phyloP scores from a whole-genome alignment of 2,888 invertebrate species.

The Pseudolycoriella hygida region DNA sequence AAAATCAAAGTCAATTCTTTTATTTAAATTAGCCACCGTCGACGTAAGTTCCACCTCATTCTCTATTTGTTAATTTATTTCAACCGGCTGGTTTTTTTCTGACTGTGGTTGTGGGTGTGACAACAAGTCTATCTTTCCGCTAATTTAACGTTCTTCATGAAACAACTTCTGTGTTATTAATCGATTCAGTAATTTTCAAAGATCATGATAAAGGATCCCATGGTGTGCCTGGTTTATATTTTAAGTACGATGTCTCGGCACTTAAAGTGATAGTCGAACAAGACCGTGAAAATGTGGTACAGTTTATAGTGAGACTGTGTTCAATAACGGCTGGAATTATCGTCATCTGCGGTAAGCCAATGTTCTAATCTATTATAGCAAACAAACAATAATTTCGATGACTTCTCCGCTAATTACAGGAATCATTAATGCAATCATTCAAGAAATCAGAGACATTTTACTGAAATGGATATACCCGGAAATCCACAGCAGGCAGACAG shows the following conservation, averaged over 20 bases:
- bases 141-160: no score
- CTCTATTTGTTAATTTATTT: no score
- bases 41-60: no score
- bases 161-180: no score
- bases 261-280: slow-evolving; percentile 69
- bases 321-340: slow-evolving; percentile 87
- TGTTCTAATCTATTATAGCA: background rate
- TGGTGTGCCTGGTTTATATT: slow-evolving; percentile 85
- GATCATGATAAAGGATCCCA: slow-evolving; percentile 62
- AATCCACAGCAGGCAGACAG: background rate
- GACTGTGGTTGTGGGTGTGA: no score
- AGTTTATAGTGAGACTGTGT: slow-evolving; percentile 75
- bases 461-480: background rate
- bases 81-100: no score
- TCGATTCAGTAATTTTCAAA: slow-evolving; percentile 6
- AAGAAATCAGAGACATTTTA: background rate
- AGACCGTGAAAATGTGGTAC: slow-evolving; percentile 55
- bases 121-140: no score
- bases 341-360: slow-evolving; percentile 48
- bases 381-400: background rate
- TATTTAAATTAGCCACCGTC: no score
- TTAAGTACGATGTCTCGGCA: slow-evolving; percentile 88
- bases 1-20: no score
- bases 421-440: background rate
- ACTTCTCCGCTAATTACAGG: background rate